Evolutionary conservation across 2,888 invertebrate species (phyloP), one percentile per base, ranked within the genome.

Genomic region (Cataglyphis rosenhaueri): DNA sequence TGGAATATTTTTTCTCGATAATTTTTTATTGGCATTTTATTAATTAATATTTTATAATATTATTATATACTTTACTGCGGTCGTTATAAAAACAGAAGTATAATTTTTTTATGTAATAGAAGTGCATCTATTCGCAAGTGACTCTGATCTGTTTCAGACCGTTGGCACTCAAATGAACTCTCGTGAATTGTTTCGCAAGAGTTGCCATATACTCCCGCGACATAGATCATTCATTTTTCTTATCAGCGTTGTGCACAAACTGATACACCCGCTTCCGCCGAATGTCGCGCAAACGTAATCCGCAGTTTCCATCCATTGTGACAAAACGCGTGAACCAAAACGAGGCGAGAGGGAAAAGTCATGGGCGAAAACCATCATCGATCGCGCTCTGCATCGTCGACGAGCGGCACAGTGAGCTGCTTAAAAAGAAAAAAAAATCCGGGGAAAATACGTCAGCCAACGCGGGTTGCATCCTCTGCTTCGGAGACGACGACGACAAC

Each of bases 261-360:
- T 71, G 78, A 71, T 79, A 71, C 59, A 79, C 52, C 35, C 59
- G 71, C 78, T 79, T 79, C 59, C 78, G 70, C 12, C 32, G 41
- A 78, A 41, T 41, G 8, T 78, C 78, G 78, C 71, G 35, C 55
- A 66, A 76, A 76, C 35, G 78, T 79, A 79, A 79, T 79, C 78
- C 78, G 59, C 59, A 79, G 78, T 71, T 44, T 79, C 59, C 78
- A 71, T 59, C 44, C 78, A 70, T 79, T 79, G 78, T 79, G 78
- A 79, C 71, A 71, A 71, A 70, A 70, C 32, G 38, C 57, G 57
- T 70, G 78, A 44, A 35, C 44, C 59, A 44, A 61, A 79, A 71
- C 78, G 78, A 25, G 70, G 44, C 59, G 52, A 78, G 59, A 48
- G 75, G 57, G 59, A 61, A 44, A 79, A 48, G 78, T 59, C 59